phyloP scores from a whole-genome alignment of 1,140 invertebrate species.

The Cryptotermes secundus region DNA sequence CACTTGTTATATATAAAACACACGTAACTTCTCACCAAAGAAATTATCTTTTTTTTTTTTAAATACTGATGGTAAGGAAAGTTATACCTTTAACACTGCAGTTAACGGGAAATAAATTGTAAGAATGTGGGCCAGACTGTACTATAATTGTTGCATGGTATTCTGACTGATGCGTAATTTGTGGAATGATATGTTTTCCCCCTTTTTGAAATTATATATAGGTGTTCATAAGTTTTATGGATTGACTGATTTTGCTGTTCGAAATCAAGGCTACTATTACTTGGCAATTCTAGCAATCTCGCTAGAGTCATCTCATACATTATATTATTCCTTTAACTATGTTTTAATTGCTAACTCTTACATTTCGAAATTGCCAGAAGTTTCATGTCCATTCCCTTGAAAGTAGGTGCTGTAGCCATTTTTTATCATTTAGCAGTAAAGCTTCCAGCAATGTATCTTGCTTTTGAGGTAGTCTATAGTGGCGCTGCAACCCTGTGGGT shows the following conservation, averaged over 20 bases:
- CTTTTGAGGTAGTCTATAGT: too few species aligned
- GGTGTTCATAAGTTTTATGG: neutral
- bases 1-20: neutral
- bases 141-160: neutral
- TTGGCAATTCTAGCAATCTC: neutral
- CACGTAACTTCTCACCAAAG: neutral
- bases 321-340: too few species aligned
- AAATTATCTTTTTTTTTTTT: neutral
- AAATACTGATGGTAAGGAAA: neutral
- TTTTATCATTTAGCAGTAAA: too few species aligned
- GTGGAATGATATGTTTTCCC: neutral
- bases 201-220: neutral
- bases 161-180: neutral
- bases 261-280: neutral
- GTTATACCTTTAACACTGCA: neutral
- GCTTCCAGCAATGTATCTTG: too few species aligned
- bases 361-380: too few species aligned
- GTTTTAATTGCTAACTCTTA: too few species aligned
- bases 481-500: too few species aligned
- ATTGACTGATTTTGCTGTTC: neutral
- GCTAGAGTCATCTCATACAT: neutral
- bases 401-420: too few species aligned
- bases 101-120: neutral
- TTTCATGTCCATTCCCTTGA: too few species aligned
- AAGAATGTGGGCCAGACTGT: neutral